phyloP scores from a whole-genome alignment of 2,797 vertebrate genomes.

The Buphagus erythrorhynchus region DNA sequence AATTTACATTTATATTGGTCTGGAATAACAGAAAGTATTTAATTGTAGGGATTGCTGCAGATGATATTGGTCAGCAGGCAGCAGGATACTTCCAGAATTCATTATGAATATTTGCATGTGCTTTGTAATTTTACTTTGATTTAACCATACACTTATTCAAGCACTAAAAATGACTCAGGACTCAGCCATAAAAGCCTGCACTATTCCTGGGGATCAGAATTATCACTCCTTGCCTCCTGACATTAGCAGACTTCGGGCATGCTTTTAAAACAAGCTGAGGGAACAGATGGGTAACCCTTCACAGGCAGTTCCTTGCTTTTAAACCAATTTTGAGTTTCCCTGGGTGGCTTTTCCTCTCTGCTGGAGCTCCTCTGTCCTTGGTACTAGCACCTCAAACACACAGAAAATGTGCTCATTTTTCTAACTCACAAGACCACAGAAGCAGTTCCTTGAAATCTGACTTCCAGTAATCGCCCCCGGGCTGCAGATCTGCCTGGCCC shows the following conservation, averaged over 20 bases:
- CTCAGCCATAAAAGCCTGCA: not conserved
- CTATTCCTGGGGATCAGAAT: not conserved
- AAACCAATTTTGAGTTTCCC: not conserved
- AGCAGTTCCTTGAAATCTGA: conserved; percentile 63
- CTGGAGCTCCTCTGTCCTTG: conserved; percentile 77
- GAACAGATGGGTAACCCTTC: not conserved
- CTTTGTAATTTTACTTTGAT: not conserved
- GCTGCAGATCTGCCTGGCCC: conserved; percentile 31
- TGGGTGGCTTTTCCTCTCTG: not conserved
- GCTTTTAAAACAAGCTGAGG: not conserved
- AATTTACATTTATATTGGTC: not conserved
- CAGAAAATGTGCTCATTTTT: not conserved
- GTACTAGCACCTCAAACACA: conserved; percentile 58
- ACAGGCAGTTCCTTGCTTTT: not conserved
- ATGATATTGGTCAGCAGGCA: not conserved
- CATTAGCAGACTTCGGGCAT: not conserved
- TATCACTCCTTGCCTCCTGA: not conserved
- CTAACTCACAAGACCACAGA: not conserved
- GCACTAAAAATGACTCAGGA: not conserved
- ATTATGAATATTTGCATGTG: not conserved
- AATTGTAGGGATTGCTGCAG: not conserved
- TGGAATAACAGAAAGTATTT: not conserved
- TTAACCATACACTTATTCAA: not conserved
- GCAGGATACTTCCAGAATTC: not conserved
- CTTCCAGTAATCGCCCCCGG: conserved; percentile 40